phyloP scores from a whole-genome alignment of 2,113 vertebrate genomes.

The Beaufortia kweichowensis region DNA sequence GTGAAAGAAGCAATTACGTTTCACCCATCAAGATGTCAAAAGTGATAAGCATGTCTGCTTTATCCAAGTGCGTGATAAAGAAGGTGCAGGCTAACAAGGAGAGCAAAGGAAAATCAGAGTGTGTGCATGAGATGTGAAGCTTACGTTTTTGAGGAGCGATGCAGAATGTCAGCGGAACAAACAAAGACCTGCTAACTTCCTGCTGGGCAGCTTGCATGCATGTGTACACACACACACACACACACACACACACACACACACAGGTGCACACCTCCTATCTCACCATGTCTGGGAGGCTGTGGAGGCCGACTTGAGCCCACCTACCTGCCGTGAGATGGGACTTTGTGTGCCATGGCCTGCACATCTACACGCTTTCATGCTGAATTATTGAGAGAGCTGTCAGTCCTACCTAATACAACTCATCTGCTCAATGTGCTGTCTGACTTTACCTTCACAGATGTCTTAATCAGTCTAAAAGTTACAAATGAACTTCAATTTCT shows the following conservation, averaged over 20 bases:
- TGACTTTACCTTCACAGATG: slow-evolving; percentile 1
- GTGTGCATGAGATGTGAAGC: neutral
- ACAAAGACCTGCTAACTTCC: slow-evolving; percentile 27
- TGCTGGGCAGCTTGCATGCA: slow-evolving; percentile 31
- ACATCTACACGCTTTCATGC: slow-evolving; percentile 29
- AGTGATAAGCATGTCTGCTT: slow-evolving; percentile 14
- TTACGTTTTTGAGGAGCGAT: slow-evolving; percentile 34
- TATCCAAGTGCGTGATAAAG: neutral
- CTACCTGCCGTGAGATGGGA: neutral
- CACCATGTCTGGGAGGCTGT: slow-evolving; percentile 11
- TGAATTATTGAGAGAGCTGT: slow-evolving; percentile 55
- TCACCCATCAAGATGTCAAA: slow-evolving; percentile 41
- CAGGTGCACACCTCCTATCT: slow-evolving; percentile 42
- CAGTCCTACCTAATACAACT: slow-evolving; percentile 38
- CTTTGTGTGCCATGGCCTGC: slow-evolving; percentile 4
- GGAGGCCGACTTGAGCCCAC: slow-evolving; percentile 24
- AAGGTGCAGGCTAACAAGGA: slow-evolving; percentile 21
- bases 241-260: neutral
- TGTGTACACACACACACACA: slow-evolving; percentile 1
- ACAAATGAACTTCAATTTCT: neutral
- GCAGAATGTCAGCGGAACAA: slow-evolving; percentile 46
- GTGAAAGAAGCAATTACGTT: slow-evolving; percentile 23
- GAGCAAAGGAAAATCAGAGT: neutral
- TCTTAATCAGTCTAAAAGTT: neutral
- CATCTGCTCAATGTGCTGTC: neutral